These are phyloP conservation scores for Epinotia demarniana DNA, from an alignment of 2,888 invertebrate species.

Conservation along the genomic window DNA sequence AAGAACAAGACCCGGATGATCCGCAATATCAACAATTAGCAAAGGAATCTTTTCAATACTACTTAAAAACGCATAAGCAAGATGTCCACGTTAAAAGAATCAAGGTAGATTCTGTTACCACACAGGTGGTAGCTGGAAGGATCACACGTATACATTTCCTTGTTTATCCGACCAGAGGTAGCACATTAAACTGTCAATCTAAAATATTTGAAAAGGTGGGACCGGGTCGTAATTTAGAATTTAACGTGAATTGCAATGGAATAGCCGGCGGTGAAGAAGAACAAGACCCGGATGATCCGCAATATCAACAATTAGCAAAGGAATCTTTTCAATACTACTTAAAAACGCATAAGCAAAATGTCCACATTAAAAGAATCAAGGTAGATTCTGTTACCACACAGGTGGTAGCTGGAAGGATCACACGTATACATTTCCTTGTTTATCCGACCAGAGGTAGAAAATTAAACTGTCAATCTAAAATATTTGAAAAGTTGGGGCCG, in stretches of 20 bases:
- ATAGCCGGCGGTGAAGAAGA: neutral
- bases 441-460: constrained; percentile 14
- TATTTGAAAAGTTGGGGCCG: constrained; percentile 33
- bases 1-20: too few relatives aligned
- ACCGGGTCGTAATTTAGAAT: neutral
- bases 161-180: neutral
- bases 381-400: neutral
- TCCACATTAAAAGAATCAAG: neutral
- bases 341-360: neutral
- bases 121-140: neutral
- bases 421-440: constrained; percentile 50
- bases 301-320: constrained; percentile 37
- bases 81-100: neutral
- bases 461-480: neutral
- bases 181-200: neutral
- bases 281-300: neutral
- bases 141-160: neutral
- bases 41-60: neutral
- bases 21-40: too few relatives aligned
- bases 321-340: neutral
- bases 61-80: neutral
- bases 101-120: neutral
- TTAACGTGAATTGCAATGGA: neutral
- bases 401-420: constrained; percentile 28
- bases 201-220: neutral